Conservation (phyloP, 2,113 vertebrate species). For the Scatophagus argus region DNA sequence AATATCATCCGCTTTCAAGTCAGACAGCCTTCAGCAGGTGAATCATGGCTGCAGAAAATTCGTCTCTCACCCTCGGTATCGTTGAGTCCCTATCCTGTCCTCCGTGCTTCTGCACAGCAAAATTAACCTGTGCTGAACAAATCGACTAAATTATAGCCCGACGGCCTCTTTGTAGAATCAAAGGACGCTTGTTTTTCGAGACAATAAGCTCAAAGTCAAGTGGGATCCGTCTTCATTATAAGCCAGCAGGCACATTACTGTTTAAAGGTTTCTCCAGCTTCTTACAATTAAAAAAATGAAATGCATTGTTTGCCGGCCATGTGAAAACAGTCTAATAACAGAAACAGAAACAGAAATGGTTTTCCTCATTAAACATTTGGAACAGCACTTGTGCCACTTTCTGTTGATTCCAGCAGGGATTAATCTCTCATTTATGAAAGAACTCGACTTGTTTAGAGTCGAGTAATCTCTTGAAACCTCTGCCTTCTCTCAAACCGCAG, state of each 20-base stretch:
- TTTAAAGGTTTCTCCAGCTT: slow-evolving; percentile 8
- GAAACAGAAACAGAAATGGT: slow-evolving; percentile 3
- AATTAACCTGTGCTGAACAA: slow-evolving; percentile 16
- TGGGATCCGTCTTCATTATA: slow-evolving; percentile 1
- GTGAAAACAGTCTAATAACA: neutral
- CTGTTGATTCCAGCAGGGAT: slow-evolving; percentile 13
- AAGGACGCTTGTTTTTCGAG: slow-evolving; percentile 5
- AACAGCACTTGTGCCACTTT: neutral
- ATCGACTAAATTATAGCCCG: slow-evolving; percentile 6
- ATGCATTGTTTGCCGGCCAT: neutral
- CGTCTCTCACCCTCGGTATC: neutral
- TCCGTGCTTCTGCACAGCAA: neutral
- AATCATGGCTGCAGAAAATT: neutral
- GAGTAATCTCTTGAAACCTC: slow-evolving; percentile 5
- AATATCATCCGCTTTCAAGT: neutral
- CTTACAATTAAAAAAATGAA: slow-evolving; percentile 13
- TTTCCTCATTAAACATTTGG: slow-evolving; percentile 8
- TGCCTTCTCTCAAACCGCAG: neutral
- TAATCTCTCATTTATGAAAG: slow-evolving; percentile 4
- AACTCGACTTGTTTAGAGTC: neutral
- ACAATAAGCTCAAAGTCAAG: slow-evolving; percentile 27
- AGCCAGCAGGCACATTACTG: slow-evolving; percentile 14
- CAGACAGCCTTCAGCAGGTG: neutral
- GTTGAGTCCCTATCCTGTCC: neutral
- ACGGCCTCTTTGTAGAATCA: slow-evolving; percentile 3